A percentile compares a stretch with the other conserved stretches of the same genome.
Evolutionary conservation across 2,888 invertebrate species (phyloP).

Genomic region (Lycocerus yunnanus): DNA sequence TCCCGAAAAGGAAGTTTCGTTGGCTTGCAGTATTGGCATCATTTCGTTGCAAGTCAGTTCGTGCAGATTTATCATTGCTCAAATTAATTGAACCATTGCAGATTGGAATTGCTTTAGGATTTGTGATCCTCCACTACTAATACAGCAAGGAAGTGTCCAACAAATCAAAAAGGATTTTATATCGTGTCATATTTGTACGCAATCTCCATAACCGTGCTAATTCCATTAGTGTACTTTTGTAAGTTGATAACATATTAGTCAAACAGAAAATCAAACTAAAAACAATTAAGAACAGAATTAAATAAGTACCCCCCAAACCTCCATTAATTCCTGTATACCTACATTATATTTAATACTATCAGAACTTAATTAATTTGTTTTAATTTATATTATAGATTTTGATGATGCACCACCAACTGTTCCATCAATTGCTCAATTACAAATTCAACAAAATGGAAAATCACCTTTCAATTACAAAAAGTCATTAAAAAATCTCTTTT

Average conservation of each 20-base stretch:
- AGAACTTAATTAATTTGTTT: neutral
- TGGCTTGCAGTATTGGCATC: neutral
- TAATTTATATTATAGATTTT: neutral
- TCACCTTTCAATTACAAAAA: neutral
- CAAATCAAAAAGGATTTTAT: neutral
- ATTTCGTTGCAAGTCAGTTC: neutral
- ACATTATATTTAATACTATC: too few species aligned
- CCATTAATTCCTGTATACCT: too few species aligned
- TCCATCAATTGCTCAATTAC: neutral
- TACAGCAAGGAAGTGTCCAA: too few species aligned
- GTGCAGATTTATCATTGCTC: neutral
- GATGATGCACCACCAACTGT: neutral
- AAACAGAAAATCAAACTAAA: too few species aligned
- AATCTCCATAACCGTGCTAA: neutral
- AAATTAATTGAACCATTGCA: neutral
- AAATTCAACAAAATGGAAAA: neutral
- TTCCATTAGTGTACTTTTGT: neutral
- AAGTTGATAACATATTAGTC: neutral
- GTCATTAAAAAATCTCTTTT: neutral
- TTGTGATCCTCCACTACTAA: neutral
- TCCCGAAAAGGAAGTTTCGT: neutral
- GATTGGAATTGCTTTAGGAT: neutral
- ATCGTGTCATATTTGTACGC: neutral
- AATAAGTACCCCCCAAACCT: too few species aligned
- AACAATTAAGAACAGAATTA: too few species aligned